These are phyloP conservation scores for Parasteatoda tepidariorum DNA, from an alignment of 1,140 invertebrate genomes.

Conservation along the genomic window DNA sequence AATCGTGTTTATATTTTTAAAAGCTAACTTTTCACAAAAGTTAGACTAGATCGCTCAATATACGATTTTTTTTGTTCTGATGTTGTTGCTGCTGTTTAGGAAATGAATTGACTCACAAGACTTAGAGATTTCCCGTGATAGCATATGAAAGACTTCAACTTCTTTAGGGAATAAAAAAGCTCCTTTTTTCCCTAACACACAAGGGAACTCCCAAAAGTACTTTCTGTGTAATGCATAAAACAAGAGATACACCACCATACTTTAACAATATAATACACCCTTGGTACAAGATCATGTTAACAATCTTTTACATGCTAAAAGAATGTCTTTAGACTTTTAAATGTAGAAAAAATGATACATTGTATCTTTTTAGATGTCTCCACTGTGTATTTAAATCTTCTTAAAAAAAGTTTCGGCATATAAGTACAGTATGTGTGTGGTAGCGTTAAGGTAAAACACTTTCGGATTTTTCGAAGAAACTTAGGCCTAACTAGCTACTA, in stretches of 20 bases:
- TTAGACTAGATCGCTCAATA: too few relatives aligned
- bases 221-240: slow-evolving; percentile 50
- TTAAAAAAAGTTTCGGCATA: too few relatives aligned
- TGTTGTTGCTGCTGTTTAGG: not conserved
- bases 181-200: slow-evolving; percentile 13
- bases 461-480: too few relatives aligned
- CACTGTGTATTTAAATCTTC: too few relatives aligned
- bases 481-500: too few relatives aligned
- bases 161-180: slow-evolving; percentile 6
- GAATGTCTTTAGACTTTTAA: too few relatives aligned
- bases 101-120: not conserved
- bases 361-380: too few relatives aligned
- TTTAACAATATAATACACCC: slow-evolving; percentile 41
- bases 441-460: too few relatives aligned
- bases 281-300: slow-evolving; percentile 4
- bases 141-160: slow-evolving; percentile 16
- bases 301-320: not conserved
- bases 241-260: slow-evolving; percentile 32
- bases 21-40: too few relatives aligned
- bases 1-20: too few relatives aligned
- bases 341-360: slow-evolving; percentile 9
- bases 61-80: too few relatives aligned
- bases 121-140: slow-evolving; percentile 6
- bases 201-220: slow-evolving; percentile 22
- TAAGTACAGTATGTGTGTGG: too few relatives aligned